Percentiles rank a stretch among this genome's conserved stretches.
phyloP scores from a whole-genome alignment of 2,113 vertebrate genomes.

The Rhodinocichla rosea region DNA sequence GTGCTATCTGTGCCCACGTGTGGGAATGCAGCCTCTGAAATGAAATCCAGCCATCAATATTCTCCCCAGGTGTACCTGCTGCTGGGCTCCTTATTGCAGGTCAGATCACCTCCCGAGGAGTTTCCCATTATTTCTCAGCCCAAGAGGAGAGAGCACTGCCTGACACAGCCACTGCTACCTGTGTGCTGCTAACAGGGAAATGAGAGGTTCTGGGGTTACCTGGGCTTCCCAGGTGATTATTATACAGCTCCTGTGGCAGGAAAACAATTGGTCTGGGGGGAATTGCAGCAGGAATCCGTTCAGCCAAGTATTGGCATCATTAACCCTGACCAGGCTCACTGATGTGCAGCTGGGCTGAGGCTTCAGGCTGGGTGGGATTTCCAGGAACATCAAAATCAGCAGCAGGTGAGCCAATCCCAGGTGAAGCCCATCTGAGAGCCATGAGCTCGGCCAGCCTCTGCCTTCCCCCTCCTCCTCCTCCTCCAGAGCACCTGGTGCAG shows the following conservation, averaged over 20 bases:
- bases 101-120: not conserved
- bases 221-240: not conserved
- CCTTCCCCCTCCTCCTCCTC: not conserved
- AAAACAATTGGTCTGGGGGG: not conserved
- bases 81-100: not conserved
- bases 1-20: not conserved
- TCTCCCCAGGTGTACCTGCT: not conserved
- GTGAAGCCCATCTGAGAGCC: fast-evolving
- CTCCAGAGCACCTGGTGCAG: fast-evolving
- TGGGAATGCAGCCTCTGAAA: not conserved
- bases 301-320: not conserved
- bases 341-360: not conserved
- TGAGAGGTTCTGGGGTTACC: not conserved
- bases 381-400: not conserved
- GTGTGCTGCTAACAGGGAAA: not conserved
- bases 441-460: fast-evolving
- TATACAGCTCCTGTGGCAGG: not conserved
- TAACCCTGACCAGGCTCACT: not conserved
- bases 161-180: not conserved
- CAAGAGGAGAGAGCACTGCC: not conserved
- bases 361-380: not conserved
- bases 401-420: not conserved
- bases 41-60: not conserved
- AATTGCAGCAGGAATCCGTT: not conserved
- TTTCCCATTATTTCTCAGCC: not conserved